Base-by-base conservation (phyloP, 2,113 vertebrate species). In the Albula goreensis region DNA sequence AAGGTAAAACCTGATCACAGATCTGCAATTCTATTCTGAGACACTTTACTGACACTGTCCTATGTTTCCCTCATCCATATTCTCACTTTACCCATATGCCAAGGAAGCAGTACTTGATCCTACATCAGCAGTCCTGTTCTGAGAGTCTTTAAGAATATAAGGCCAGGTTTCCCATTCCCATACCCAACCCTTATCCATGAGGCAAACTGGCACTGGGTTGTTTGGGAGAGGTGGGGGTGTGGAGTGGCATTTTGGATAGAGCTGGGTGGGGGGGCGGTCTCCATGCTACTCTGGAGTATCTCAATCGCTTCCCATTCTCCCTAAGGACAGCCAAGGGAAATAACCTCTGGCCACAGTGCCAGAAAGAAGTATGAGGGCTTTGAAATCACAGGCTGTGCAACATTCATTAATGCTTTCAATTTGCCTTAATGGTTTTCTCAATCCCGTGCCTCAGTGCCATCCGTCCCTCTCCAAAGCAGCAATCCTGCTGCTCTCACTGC, bases 401-500 rank as follows among this genome's bases (percentile, higher is more conserved):
- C 93, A 95, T 94, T 95, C 95, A 95, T 96, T 95, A 95, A 95
- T 93, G 94, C 89, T 92, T 93, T 95, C 94, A 95, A 94, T 95
- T 94, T 94, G 93, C 91, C 93, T 91, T 95, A 95, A 96, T 94
- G 92, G 92, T 87, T 93, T 94, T 94, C 93, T 93, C 93, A 90
- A 88, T 93, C 92, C 89, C 85, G 89, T 88, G 88, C 88, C 91
- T 91, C 89, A 78, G 90, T 91, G 90, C 86, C 90, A 90, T 92
- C 84, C 91, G 82, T 87, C 88, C 91, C 88, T 86, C 90, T 48
- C 89, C 89, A 89, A 91, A 87, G 92, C 92, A 92, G 91, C 91
- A 93, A 90, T 93, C 90, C 87, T 89, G 90, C 86, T 88, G 90
- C 92, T 92, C 91, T 93, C 92, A 88, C 89, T 89, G 93, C 84